Evolutionary conservation across 1,140 invertebrate species (phyloP).

Genomic region (Pseudoatta argentina): DNA sequence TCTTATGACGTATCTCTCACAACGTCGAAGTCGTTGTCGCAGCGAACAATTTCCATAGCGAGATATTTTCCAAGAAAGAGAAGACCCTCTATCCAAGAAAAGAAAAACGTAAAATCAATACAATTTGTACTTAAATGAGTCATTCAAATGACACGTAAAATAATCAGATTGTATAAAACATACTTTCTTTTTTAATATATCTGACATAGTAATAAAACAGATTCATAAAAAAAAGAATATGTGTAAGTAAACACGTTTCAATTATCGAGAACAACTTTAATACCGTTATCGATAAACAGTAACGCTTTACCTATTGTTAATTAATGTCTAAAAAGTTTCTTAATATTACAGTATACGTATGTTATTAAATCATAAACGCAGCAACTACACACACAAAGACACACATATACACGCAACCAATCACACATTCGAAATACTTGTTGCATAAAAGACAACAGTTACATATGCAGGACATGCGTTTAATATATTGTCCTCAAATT

Average conservation of each 20-base stretch:
- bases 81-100: not conserved
- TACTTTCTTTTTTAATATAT: not conserved
- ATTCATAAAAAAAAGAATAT: not conserved
- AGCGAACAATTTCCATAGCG: slow-evolving; percentile 20
- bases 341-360: slow-evolving; percentile 27
- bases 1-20: slow-evolving; percentile 18
- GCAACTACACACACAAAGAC: not conserved
- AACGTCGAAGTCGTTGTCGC: slow-evolving; percentile 4
- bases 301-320: slow-evolving; percentile 36
- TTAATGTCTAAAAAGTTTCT: slow-evolving; percentile 32
- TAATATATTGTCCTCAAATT: not conserved
- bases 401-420: not conserved
- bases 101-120: slow-evolving; percentile 3
- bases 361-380: slow-evolving; percentile 13
- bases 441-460: not conserved
- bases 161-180: not conserved
- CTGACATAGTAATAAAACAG: not conserved
- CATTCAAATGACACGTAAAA: not conserved
- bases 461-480: not conserved
- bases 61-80: not conserved
- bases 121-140: slow-evolving; percentile 47
- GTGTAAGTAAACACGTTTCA: not conserved
- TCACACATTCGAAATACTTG: not conserved
- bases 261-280: slow-evolving; percentile 25
- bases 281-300: slow-evolving; percentile 8